Evolutionary conservation across 1,140 invertebrate genomes (phyloP).

Genomic region (Zaprionus ghesquierei): DNA sequence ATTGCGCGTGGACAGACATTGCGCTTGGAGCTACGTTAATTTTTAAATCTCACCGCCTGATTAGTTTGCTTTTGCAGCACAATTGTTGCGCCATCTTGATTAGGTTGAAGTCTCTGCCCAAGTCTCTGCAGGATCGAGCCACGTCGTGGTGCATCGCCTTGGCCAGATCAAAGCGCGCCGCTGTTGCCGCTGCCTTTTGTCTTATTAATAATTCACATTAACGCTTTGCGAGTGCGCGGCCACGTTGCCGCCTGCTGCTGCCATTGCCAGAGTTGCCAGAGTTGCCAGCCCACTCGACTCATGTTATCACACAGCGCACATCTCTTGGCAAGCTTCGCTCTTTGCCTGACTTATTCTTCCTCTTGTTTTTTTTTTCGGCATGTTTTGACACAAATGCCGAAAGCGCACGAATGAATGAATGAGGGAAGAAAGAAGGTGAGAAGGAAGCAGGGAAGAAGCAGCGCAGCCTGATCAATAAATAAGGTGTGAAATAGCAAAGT

Average conservation of each 20-base stretch:
- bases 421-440: not conserved
- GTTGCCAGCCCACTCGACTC: slow-evolving; percentile 63
- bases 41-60: slow-evolving; percentile 83
- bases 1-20: slow-evolving; percentile 15
- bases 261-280: slow-evolving; percentile 54
- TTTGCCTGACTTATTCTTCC: slow-evolving; percentile 7
- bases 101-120: slow-evolving; percentile 29
- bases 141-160: too few species aligned
- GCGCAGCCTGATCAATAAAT: slow-evolving; percentile 71
- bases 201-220: slow-evolving; percentile 83
- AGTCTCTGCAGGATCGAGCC: not conserved
- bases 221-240: slow-evolving; percentile 79
- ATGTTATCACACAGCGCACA: slow-evolving; percentile 48
- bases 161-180: slow-evolving; percentile 73
- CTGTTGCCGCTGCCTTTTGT: slow-evolving; percentile 79
- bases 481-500: slow-evolving; percentile 81
- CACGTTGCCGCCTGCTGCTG: slow-evolving; percentile 69
- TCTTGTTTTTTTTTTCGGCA: slow-evolving; percentile 28
- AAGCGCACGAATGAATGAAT: slow-evolving; percentile 69
- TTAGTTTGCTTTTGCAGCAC: slow-evolving; percentile 71
- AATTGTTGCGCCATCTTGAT: slow-evolving; percentile 76
- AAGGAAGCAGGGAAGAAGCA: not conserved
- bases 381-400: slow-evolving; percentile 74
- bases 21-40: slow-evolving; percentile 72
- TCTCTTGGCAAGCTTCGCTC: slow-evolving; percentile 22